A percentile compares a stretch with the other conserved stretches of the same genome.
Evolutionary conservation across 2,113 vertebrate species (phyloP).

Genomic region (Calonectris borealis): DNA sequence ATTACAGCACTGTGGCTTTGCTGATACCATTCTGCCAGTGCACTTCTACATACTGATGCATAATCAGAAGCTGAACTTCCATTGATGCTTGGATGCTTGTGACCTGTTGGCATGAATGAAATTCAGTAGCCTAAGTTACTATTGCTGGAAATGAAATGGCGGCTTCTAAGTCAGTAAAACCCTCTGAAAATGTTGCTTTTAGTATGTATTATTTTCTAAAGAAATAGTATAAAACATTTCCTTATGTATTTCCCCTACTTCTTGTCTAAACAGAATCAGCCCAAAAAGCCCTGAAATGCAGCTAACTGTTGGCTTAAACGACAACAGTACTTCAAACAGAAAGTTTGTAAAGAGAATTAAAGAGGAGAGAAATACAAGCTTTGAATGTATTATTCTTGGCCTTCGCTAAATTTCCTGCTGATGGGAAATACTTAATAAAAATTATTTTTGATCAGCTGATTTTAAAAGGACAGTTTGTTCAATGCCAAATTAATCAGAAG

Average conservation of each 20-base stretch:
- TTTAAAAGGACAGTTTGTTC: background rate
- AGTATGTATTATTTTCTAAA: background rate
- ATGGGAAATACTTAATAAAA: background rate
- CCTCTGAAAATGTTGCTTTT: background rate
- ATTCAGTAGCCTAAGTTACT: background rate
- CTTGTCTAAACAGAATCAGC: background rate
- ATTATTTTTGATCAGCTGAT: background rate
- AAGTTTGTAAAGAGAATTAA: background rate
- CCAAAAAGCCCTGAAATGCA: background rate
- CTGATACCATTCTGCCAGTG: background rate
- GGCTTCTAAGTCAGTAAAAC: background rate
- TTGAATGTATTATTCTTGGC: conserved; percentile 12
- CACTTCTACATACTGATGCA: background rate
- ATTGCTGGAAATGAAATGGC: background rate
- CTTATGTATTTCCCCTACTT: background rate
- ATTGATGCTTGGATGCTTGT: background rate
- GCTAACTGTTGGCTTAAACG: background rate
- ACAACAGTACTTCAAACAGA: background rate
- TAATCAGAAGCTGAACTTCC: background rate
- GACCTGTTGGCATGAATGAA: background rate
- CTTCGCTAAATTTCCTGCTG: conserved; percentile 6
- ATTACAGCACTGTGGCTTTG: background rate
- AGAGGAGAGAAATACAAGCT: background rate
- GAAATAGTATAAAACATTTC: background rate
- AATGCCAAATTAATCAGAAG: background rate